Evolutionary conservation across 1,140 invertebrate genomes (phyloP).

Genomic region (Calosoma granatense): DNA sequence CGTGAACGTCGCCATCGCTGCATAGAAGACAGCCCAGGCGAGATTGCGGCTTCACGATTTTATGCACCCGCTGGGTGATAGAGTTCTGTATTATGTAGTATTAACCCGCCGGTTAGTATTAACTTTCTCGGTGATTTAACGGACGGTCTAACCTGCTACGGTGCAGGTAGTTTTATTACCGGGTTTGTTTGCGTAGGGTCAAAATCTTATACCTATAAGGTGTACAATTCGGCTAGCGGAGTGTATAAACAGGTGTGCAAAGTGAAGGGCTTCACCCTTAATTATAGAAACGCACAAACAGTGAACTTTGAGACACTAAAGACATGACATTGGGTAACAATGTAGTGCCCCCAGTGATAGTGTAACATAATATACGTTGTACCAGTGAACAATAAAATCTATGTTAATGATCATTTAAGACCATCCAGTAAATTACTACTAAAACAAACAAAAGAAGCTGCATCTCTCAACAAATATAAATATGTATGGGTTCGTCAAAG

Average conservation of each 20-base stretch:
- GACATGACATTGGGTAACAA: no score
- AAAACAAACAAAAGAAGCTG: no score
- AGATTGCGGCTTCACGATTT: slow-evolving; percentile 27
- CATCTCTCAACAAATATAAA: no score
- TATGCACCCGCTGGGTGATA: slow-evolving; percentile 22
- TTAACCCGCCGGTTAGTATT: slow-evolving; percentile 1
- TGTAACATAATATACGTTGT: no score
- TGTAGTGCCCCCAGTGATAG: no score
- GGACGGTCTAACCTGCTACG: slow-evolving; percentile 10
- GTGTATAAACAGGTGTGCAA: not conserved
- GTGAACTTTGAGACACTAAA: slow-evolving; percentile 10
- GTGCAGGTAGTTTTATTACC: slow-evolving; percentile 12
- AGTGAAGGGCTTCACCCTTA: slow-evolving; percentile 11
- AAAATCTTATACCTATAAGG: not conserved
- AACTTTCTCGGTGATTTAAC: slow-evolving; percentile 12
- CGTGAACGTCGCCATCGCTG: slow-evolving; percentile 30
- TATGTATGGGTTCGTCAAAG: no score
- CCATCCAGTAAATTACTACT: no score
- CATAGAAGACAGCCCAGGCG: slow-evolving; percentile 29
- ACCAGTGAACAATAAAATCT: no score
- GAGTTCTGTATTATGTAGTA: slow-evolving; percentile 31
- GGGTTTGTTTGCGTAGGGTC: not conserved
- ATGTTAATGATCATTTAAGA: no score
- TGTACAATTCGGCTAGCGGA: not conserved
- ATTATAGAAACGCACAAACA: slow-evolving; percentile 9